These are phyloP conservation scores for Diplosoma virens DNA, from an alignment of 23 tunicate genomes.

Conservation along the genomic window DNA sequence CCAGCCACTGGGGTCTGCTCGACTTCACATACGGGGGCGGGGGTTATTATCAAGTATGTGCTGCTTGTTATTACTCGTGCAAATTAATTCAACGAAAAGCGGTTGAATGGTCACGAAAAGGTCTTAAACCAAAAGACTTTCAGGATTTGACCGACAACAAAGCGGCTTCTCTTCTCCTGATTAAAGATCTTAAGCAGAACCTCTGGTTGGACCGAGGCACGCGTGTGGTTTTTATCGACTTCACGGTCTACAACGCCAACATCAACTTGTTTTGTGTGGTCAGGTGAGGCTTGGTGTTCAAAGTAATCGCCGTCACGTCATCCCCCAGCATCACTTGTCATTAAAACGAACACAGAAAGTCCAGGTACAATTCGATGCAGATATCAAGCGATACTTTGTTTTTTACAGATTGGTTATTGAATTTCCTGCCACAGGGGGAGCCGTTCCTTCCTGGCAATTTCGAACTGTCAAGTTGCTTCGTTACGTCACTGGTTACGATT, in stretches of 20 bases:
- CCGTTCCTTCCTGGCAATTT: slow-evolving; percentile 88
- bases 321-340: too few species aligned
- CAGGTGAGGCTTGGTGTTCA: slow-evolving; percentile 29
- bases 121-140: not conserved
- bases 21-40: slow-evolving; percentile 88
- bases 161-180: slow-evolving; percentile 41
- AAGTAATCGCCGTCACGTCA: too few species aligned
- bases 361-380: too few species aligned
- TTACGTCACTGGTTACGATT: slow-evolving; percentile 82
- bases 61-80: not conserved
- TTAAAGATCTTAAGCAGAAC: slow-evolving; percentile 62
- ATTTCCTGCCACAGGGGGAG: slow-evolving; percentile 99
- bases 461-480: slow-evolving; percentile 89
- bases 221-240: slow-evolving; percentile 86
- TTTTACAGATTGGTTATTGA: slow-evolving; percentile 77
- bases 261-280: slow-evolving; percentile 94
- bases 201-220: slow-evolving; percentile 95
- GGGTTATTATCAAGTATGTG: slow-evolving; percentile 74
- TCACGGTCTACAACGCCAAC: slow-evolving; percentile 97
- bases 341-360: too few species aligned
- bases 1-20: slow-evolving; percentile 78
- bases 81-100: too few species aligned
- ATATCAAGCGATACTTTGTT: not conserved
- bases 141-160: slow-evolving; percentile 64
- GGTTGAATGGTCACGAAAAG: not conserved